A percentile compares a stretch with the other conserved stretches of the same genome.
Conservation (phyloP, 2,888 invertebrate genomes). For the Pollenia amentaria region DNA sequence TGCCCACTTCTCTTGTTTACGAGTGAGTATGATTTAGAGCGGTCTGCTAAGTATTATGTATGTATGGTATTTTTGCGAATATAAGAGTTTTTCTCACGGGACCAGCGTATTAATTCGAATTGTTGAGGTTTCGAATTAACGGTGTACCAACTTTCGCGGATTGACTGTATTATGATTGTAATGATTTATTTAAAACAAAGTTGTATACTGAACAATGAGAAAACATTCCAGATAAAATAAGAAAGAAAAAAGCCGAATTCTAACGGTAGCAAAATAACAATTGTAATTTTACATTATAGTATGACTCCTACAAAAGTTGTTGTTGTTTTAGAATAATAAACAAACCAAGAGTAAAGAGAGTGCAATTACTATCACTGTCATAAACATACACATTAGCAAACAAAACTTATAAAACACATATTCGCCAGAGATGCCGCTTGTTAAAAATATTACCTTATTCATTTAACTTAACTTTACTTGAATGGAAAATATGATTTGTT, state of each 20-base stretch:
- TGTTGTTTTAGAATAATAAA: not conserved
- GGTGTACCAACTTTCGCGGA: no score
- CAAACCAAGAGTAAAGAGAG: not conserved
- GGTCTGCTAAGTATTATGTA: no score
- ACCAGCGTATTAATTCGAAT: not conserved
- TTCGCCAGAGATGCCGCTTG: no score
- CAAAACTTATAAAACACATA: conserved; percentile 1
- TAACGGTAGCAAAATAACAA: conserved; percentile 17
- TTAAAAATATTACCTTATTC: no score
- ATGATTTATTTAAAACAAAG: conserved; percentile 33
- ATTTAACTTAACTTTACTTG: no score
- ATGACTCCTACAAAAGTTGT: conserved; percentile 2
- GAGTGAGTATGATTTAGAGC: no score
- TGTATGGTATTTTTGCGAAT: no score
- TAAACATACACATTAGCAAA: conserved; percentile 45
- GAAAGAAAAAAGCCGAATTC: not conserved
- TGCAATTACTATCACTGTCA: conserved; percentile 34
- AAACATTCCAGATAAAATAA: not conserved
- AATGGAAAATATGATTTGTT: no score
- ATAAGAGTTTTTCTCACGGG: no score
- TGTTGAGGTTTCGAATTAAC: not conserved
- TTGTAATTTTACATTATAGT: conserved; percentile 56
- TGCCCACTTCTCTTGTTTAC: no score
- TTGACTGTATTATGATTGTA: not conserved
- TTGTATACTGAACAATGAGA: not conserved